These are phyloP conservation scores for Turritopsis rubra DNA, from an alignment of 30 jellyfish, hydroid and myxozoan species.

Conservation along the genomic window DNA sequence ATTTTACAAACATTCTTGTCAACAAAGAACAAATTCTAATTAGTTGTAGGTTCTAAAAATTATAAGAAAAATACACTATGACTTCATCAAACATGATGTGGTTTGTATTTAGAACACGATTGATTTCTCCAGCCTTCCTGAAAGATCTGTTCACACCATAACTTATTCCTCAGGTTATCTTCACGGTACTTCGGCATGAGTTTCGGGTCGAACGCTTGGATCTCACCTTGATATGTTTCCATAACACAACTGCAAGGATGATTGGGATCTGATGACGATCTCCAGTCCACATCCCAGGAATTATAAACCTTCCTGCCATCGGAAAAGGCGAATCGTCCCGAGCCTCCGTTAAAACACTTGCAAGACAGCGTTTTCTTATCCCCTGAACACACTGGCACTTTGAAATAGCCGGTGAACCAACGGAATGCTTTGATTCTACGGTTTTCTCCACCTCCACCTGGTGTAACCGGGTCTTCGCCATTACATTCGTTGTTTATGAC, in stretches of 20 bases:
- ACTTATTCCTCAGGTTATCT: constrained; percentile 43
- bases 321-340: constrained; percentile 46
- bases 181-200: constrained; percentile 62
- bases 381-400: constrained; percentile 42
- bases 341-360: constrained; percentile 67
- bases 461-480: constrained; percentile 67
- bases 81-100: too few relatives aligned
- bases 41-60: too few relatives aligned
- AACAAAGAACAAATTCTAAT: too few relatives aligned
- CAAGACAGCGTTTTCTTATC: constrained; percentile 66
- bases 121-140: constrained; percentile 78
- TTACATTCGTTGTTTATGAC: constrained; percentile 85
- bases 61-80: too few relatives aligned
- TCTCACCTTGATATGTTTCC: constrained; percentile 65
- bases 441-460: constrained; percentile 90
- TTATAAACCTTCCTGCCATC: constrained; percentile 42
- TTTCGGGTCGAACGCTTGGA: constrained; percentile 69
- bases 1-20: too few relatives aligned
- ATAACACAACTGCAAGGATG: constrained; percentile 68
- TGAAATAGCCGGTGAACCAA: constrained; percentile 71
- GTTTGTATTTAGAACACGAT: constrained; percentile 45
- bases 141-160: constrained; percentile 74
- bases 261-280: constrained; percentile 69
- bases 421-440: constrained; percentile 77
- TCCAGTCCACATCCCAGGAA: constrained; percentile 93